Conservation (phyloP, 2,888 invertebrate genomes). For the Tromatobia lineatoria region DNA sequence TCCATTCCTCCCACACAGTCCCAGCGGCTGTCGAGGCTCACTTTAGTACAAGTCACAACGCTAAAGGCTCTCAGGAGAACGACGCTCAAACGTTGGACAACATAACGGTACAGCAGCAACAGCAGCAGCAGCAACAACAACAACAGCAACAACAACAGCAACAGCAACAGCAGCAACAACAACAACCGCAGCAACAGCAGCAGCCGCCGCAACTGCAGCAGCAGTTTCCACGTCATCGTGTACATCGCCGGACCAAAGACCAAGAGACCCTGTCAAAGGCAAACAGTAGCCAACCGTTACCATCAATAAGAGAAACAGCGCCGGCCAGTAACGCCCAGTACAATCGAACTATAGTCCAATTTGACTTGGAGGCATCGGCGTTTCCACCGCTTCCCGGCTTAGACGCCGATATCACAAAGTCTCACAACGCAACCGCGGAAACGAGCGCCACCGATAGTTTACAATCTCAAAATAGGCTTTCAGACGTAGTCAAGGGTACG, state of each 20-base stretch:
- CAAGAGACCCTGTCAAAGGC: conserved; percentile 78
- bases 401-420: conserved; percentile 83
- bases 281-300: conserved; percentile 78
- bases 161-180: conserved; percentile 73
- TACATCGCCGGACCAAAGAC: conserved; percentile 85
- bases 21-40: conserved; percentile 64
- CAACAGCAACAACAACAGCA: conserved; percentile 59
- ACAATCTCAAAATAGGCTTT: conserved; percentile 88
- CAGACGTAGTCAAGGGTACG: conserved; percentile 93
- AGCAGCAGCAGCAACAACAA: conserved; percentile 52
- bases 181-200: conserved; percentile 64
- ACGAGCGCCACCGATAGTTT: conserved; percentile 76
- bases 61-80: conserved; percentile 76
- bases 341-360: conserved; percentile 87
- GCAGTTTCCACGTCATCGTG: conserved; percentile 82
- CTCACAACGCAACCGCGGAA: conserved; percentile 78
- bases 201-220: conserved; percentile 66
- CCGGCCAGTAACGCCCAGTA: conserved; percentile 83
- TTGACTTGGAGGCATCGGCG: conserved; percentile 92
- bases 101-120: conserved; percentile 65
- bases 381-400: conserved; percentile 93
- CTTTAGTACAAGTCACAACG: conserved; percentile 66
- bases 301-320: conserved; percentile 80
- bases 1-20: conserved; percentile 82
- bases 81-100: conserved; percentile 78